These are phyloP conservation scores for Drosophila differens DNA, from an alignment of 2,888 invertebrate species.

Conservation along the genomic window DNA sequence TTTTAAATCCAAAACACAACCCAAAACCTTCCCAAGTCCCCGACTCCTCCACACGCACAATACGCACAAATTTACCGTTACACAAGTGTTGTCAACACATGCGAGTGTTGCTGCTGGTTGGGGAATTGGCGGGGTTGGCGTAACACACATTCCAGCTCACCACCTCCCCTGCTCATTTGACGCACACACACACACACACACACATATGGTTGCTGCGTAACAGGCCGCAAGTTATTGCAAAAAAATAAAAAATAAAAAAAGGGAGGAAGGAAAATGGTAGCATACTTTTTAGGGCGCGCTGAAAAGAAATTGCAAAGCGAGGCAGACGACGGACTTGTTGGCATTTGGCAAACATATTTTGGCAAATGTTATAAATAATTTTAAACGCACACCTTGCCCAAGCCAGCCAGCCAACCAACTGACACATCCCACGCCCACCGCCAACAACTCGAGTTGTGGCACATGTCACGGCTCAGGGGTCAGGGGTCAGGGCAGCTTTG, in stretches of 20 bases:
- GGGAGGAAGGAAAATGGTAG: conserved; percentile 29
- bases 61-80: conserved; percentile 78
- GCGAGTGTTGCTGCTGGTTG: conserved; percentile 52
- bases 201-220: conserved; percentile 62
- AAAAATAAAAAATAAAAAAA: conserved; percentile 21
- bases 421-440: background rate
- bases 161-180: background rate
- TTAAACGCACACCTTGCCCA: conserved; percentile 72
- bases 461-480: conserved; percentile 33
- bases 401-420: background rate
- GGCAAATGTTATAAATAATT: conserved; percentile 82
- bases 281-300: conserved; percentile 53
- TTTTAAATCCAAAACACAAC: conserved; percentile 21
- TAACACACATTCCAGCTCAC: conserved; percentile 48
- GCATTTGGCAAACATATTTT: conserved; percentile 74
- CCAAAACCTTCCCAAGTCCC: background rate
- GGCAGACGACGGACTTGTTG: conserved; percentile 49
- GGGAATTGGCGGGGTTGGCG: conserved; percentile 26
- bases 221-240: conserved; percentile 78
- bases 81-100: conserved; percentile 81
- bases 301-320: conserved; percentile 56
- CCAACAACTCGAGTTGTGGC: conserved; percentile 14
- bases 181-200: conserved; percentile 10
- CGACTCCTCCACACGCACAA: conserved; percentile 57
- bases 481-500: conserved; percentile 51